Evolutionary conservation across 1,140 invertebrate genomes (phyloP).

Genomic region (Semibalanus balanoides): DNA sequence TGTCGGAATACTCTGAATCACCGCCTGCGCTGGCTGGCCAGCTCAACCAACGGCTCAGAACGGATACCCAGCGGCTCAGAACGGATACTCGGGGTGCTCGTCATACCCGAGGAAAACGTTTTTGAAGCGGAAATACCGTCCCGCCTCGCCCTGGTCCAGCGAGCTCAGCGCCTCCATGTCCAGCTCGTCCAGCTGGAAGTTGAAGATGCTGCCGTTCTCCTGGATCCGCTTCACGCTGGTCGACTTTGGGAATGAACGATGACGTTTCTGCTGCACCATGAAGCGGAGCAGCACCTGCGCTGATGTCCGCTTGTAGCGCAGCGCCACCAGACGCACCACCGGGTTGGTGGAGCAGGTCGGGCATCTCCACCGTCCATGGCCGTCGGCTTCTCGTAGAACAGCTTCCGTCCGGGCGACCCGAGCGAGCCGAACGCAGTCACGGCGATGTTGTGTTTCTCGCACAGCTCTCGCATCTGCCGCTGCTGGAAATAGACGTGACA

Average conservation of each 20-base stretch:
- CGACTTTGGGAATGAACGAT: slow-evolving; percentile 28
- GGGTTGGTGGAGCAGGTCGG: too few relatives aligned
- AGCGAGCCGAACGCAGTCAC: too few relatives aligned
- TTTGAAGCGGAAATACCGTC: slow-evolving; percentile 45
- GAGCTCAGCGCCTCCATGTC: slow-evolving; percentile 11
- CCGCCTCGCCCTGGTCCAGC: slow-evolving; percentile 42
- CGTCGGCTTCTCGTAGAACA: too few relatives aligned
- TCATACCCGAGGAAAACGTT: not conserved
- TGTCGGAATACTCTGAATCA: too few relatives aligned
- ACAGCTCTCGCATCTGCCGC: too few relatives aligned
- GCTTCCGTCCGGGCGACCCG: too few relatives aligned
- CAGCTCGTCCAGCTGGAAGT: slow-evolving; percentile 3
- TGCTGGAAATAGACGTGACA: too few relatives aligned
- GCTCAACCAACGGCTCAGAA: too few relatives aligned
- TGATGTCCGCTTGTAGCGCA: slow-evolving; percentile 22
- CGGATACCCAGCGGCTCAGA: too few relatives aligned
- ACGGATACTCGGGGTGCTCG: not conserved
- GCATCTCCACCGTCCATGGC: too few relatives aligned
- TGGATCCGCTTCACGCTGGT: slow-evolving; percentile 21
- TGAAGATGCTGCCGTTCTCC: slow-evolving; percentile 23
- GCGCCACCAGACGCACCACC: slow-evolving; percentile 22
- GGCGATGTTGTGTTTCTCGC: too few relatives aligned
- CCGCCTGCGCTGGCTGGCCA: too few relatives aligned
- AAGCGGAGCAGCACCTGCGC: slow-evolving; percentile 30
- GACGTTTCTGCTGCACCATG: slow-evolving; percentile 24